Evolutionary conservation across 2,888 invertebrate genomes (phyloP).

Genomic region (Drosophila infuscata): DNA sequence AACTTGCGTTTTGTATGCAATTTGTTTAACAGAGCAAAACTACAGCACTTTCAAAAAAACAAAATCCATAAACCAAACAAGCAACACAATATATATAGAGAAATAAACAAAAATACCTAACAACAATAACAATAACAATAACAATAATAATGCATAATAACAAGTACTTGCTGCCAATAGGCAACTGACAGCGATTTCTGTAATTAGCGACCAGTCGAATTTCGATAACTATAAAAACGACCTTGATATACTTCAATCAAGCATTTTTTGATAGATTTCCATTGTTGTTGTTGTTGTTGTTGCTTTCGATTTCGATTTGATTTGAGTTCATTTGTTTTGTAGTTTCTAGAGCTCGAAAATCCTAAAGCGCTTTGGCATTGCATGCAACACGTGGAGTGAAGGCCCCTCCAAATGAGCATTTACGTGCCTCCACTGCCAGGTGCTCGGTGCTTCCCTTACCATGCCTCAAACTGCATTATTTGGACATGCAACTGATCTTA

Average conservation of each 20-base stretch:
- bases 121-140: conserved; percentile 35
- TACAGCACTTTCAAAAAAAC: conserved; percentile 62
- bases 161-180: conserved; percentile 58
- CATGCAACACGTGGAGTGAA: conserved; percentile 56
- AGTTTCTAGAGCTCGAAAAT: conserved; percentile 26
- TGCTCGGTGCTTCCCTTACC: neutral
- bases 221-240: conserved; percentile 50
- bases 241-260: conserved; percentile 81
- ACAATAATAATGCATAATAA: conserved; percentile 46
- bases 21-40: conserved; percentile 80
- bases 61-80: conserved; percentile 12
- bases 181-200: conserved; percentile 57
- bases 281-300: conserved; percentile 49
- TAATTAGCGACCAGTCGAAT: conserved; percentile 71
- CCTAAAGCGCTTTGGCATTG: conserved; percentile 67
- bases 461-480: conserved; percentile 13
- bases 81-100: neutral
- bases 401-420: conserved; percentile 9
- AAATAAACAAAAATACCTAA: conserved; percentile 28
- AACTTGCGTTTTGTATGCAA: conserved; percentile 81
- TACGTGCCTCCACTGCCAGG: conserved; percentile 17
- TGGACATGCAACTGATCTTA: conserved; percentile 22
- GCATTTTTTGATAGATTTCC: conserved; percentile 71
- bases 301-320: conserved; percentile 56
- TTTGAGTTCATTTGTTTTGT: conserved; percentile 48